Percentiles rank a stretch among this genome's conserved stretches.
Conservation (phyloP, 2,888 invertebrate genomes). For the Nomada flava region DNA sequence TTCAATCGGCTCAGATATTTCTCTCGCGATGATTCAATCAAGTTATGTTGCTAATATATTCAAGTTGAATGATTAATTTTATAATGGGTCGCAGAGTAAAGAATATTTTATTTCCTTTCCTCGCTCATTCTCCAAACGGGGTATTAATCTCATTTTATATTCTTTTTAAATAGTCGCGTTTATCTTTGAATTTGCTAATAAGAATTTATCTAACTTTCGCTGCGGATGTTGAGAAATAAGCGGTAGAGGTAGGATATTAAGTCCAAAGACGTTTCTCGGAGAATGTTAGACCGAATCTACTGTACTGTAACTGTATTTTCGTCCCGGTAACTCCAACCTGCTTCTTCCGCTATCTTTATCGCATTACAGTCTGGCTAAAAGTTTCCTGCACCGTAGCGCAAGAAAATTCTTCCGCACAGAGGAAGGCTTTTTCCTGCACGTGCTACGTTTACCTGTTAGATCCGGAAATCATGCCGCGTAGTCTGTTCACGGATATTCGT, state of each 20-base stretch:
- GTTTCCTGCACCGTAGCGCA: constrained; percentile 4
- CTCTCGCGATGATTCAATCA: too few relatives aligned
- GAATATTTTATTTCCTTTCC: not conserved
- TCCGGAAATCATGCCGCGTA: constrained; percentile 17
- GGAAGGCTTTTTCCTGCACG: not conserved
- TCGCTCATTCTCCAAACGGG: not conserved
- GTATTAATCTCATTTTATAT: not conserved
- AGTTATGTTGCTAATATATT: not conserved
- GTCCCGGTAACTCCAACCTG: constrained; percentile 4
- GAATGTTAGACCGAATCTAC: not conserved
- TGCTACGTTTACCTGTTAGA: constrained; percentile 11
- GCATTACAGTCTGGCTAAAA: constrained; percentile 29
- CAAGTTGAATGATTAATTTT: not conserved
- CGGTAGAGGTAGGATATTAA: not conserved
- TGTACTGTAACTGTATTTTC: constrained; percentile 28
- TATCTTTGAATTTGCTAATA: not conserved
- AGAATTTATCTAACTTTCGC: not conserved
- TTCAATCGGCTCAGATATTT: not conserved
- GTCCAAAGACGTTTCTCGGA: not conserved
- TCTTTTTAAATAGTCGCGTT: not conserved
- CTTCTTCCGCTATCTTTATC: constrained; percentile 38
- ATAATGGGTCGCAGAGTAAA: too few relatives aligned
- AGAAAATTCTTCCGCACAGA: constrained; percentile 11
- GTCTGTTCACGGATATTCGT: constrained; percentile 10
- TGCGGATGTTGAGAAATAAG: not conserved